Percentiles rank a stretch among this genome's conserved stretches.
phyloP scores from a whole-genome alignment of 1,140 invertebrate species.

The Drosophila repleta region DNA sequence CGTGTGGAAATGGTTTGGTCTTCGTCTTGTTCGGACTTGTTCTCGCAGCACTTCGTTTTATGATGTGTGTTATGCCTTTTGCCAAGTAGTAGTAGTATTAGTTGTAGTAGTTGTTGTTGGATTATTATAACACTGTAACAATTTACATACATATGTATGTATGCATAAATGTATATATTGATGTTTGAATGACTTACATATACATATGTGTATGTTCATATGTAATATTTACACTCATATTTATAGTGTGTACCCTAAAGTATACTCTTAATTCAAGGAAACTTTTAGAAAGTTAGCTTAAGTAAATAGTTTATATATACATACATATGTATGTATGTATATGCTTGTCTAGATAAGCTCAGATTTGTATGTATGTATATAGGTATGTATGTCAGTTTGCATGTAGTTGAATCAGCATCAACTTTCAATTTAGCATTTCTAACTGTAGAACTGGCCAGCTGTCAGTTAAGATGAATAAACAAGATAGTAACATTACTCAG shows the following conservation, averaged over 20 bases:
- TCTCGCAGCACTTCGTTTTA: constrained; percentile 46
- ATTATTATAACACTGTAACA: constrained; percentile 43
- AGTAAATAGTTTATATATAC: no score
- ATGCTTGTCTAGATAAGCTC: background rate
- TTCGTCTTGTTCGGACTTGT: constrained; percentile 32
- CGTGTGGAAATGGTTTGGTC: constrained; percentile 33
- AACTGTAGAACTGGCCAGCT: background rate
- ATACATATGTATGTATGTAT: background rate
- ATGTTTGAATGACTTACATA: background rate
- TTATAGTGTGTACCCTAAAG: no score
- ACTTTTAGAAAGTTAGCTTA: background rate
- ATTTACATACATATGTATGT: constrained; percentile 12
- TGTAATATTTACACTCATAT: background rate
- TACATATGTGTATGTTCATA: background rate
- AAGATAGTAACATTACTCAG: no score
- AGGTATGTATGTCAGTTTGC: background rate
- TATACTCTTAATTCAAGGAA: constrained; percentile 3
- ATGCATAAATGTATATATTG: constrained; percentile 4
- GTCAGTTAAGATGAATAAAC: no score
- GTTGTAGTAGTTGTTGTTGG: no score
- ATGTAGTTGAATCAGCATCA: background rate
- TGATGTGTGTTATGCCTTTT: constrained; percentile 49
- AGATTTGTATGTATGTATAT: background rate
- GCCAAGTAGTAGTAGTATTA: constrained; percentile 30
- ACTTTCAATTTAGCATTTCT: background rate